Conservation (phyloP, 1,140 invertebrate genomes). For the Philaenus spumarius region DNA sequence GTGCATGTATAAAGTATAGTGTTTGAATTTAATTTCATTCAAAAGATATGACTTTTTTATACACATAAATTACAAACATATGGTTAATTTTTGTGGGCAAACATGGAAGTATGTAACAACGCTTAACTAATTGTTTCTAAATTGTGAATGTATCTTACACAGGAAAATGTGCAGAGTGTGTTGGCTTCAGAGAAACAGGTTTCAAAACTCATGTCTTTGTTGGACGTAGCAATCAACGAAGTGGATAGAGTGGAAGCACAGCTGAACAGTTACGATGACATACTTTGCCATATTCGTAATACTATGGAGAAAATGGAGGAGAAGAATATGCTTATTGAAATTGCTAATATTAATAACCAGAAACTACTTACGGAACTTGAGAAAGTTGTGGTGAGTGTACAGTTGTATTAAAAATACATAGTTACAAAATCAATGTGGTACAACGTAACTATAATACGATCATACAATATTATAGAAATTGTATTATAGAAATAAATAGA, state of each 20-base stretch:
- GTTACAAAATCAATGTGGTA: too few species aligned
- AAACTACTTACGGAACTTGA: slow-evolving; percentile 71
- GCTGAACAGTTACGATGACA: slow-evolving; percentile 69
- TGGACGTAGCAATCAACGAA: slow-evolving; percentile 72
- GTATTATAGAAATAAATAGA: too few species aligned
- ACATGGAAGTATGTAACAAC: too few species aligned
- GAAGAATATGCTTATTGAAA: slow-evolving; percentile 83
- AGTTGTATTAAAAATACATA: slow-evolving; percentile 10
- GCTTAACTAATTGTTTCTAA: too few species aligned
- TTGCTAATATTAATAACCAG: slow-evolving; percentile 77
- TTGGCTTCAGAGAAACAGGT: slow-evolving; percentile 78
- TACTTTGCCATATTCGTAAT: slow-evolving; percentile 71
- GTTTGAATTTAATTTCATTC: too few species aligned
- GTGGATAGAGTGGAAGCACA: slow-evolving; percentile 67
- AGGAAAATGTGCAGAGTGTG: slow-evolving; percentile 81
- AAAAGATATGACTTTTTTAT: too few species aligned
- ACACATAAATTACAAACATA: too few species aligned
- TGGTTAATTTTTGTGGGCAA: too few species aligned
- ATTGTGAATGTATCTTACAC: slow-evolving; percentile 27
- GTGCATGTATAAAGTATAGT: too few species aligned
- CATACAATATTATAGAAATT: too few species aligned
- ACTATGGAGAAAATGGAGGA: slow-evolving; percentile 87
- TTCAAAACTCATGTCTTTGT: slow-evolving; percentile 72
- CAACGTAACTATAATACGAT: too few species aligned
- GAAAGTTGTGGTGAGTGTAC: slow-evolving; percentile 63